Evolutionary conservation across 2,113 vertebrate genomes (phyloP).

Genomic region (Burhinus bistriatus): DNA sequence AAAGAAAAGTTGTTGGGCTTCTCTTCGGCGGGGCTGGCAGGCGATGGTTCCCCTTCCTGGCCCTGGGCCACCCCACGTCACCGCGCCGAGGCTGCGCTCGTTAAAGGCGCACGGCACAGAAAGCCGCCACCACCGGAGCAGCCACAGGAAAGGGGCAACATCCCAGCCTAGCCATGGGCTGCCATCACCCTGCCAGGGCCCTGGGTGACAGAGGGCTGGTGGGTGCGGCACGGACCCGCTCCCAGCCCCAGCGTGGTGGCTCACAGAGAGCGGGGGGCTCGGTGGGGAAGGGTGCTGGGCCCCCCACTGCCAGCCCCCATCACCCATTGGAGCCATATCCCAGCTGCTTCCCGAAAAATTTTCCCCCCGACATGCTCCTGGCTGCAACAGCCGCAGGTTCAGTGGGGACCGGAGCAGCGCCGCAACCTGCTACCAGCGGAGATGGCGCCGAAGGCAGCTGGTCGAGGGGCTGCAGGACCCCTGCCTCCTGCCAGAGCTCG

Average conservation of each 20-base stretch:
- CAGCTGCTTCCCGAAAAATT: no score
- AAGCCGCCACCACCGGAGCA: background rate
- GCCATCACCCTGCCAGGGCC: background rate
- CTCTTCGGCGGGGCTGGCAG: background rate
- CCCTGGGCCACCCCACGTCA: background rate
- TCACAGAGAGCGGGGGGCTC: background rate
- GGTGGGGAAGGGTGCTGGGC: background rate
- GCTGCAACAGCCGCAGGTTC: rapidly evolving
- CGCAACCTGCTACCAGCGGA: rapidly evolving
- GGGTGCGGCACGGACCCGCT: no score
- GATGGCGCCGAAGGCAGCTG: no score
- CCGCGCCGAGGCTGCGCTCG: background rate
- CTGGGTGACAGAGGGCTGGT: background rate
- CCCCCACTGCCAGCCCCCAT: background rate
- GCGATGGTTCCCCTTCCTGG: background rate
- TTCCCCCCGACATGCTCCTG: no score
- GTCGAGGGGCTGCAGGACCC: background rate
- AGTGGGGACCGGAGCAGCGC: background rate
- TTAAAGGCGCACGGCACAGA: background rate
- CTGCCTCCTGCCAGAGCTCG: no score
- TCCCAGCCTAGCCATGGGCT: background rate
- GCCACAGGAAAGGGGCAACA: background rate
- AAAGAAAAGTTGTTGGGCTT: background rate
- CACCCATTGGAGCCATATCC: background rate
- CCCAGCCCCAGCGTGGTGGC: no score